Conservation (phyloP, 2,888 invertebrate species). For the Melikaiella ostensackeni region DNA sequence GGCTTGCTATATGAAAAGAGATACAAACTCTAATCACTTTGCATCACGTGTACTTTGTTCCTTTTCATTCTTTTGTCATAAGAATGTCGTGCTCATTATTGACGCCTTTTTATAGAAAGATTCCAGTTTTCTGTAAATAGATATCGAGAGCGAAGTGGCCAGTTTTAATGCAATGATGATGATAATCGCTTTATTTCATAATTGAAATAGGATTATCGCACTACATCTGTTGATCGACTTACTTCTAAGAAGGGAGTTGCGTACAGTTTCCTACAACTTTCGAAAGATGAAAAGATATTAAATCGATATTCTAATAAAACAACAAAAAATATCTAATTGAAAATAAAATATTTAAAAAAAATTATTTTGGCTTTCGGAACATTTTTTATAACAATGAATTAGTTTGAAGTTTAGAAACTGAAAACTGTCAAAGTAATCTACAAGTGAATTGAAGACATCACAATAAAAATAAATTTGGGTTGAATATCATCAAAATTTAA, state of each 20-base stretch:
- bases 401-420: too few species aligned
- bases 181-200: slow-evolving; percentile 28
- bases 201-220: background rate
- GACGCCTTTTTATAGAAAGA: background rate
- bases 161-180: background rate
- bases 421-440: background rate
- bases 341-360: background rate
- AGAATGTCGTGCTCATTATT: slow-evolving; percentile 11
- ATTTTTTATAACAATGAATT: background rate
- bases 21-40: slow-evolving; percentile 13
- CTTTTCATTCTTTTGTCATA: background rate
- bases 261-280: background rate
- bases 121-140: slow-evolving; percentile 18
- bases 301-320: background rate
- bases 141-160: slow-evolving; percentile 8
- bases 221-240: background rate
- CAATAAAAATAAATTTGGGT: background rate
- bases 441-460: background rate
- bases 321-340: background rate
- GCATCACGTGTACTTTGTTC: slow-evolving; percentile 7
- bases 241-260: background rate
- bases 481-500: background rate
- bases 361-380: background rate
- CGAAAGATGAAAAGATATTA: background rate
- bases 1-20: background rate